These are phyloP conservation scores for Tetraneura akinire DNA, from an alignment of 1,140 invertebrate genomes.

Conservation along the genomic window DNA sequence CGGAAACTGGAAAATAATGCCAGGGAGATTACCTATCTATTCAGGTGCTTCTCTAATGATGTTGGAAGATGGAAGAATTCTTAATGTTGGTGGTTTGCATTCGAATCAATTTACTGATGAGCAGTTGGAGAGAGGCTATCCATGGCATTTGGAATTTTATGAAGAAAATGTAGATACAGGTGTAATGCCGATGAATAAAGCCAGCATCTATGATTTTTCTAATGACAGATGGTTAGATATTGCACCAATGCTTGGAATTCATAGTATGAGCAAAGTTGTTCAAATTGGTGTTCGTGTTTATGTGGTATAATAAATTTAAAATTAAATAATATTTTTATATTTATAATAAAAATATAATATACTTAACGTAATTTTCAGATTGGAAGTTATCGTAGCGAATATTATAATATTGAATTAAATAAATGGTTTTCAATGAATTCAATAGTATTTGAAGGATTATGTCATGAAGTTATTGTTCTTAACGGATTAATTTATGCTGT, in stretches of 20 bases:
- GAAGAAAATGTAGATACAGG: too few relatives aligned
- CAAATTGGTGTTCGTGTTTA: background rate
- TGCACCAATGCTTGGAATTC: background rate
- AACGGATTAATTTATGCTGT: background rate
- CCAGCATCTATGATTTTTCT: background rate
- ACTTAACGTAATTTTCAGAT: background rate
- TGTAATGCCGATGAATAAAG: background rate
- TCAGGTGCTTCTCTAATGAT: background rate
- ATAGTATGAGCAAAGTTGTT: background rate
- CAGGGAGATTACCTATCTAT: background rate
- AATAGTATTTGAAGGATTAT: background rate
- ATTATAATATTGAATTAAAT: background rate
- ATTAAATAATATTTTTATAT: background rate
- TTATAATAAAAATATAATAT: too few relatives aligned
- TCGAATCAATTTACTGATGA: too few relatives aligned
- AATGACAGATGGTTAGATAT: background rate
- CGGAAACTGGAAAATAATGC: background rate
- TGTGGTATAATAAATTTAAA: background rate
- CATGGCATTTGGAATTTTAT: too few relatives aligned
- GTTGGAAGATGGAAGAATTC: background rate
- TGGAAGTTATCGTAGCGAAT: background rate
- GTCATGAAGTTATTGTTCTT: background rate
- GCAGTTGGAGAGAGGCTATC: too few relatives aligned
- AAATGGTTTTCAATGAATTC: background rate
- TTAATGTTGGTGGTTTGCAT: background rate